These are phyloP conservation scores for Heliconius ethilla DNA, from an alignment of 2,888 invertebrate species.

Conservation along the genomic window DNA sequence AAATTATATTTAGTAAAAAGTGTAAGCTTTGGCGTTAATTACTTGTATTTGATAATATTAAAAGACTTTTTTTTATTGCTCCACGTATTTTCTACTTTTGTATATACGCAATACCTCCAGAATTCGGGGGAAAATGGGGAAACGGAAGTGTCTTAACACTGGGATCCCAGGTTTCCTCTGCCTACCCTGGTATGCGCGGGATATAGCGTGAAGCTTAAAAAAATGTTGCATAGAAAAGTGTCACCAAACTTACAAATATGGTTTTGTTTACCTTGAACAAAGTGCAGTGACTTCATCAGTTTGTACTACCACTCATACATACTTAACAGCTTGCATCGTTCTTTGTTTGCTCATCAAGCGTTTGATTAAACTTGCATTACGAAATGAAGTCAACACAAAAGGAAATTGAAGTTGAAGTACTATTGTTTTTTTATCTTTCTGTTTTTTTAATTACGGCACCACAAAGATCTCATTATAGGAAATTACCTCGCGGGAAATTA, in stretches of 20 bases:
- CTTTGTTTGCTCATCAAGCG: constrained; percentile 16
- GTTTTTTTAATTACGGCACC: no score
- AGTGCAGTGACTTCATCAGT: constrained; percentile 36
- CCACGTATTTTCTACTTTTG: background rate
- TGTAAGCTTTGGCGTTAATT: no score
- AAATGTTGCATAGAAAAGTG: background rate
- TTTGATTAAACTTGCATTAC: constrained; percentile 5
- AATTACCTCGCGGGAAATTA: background rate
- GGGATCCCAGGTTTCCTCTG: no score
- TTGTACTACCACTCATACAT: constrained; percentile 25
- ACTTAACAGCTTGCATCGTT: constrained; percentile 26
- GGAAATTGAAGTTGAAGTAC: no score
- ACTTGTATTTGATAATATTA: background rate
- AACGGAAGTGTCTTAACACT: no score
- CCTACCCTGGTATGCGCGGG: no score
- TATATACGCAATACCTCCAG: background rate
- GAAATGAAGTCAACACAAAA: constrained; percentile 5
- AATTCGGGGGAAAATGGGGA: no score
- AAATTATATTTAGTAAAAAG: no score
- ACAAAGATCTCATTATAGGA: background rate
- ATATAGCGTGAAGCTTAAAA: no score
- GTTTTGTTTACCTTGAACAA: constrained; percentile 28
- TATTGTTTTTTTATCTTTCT: no score
- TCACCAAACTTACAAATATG: constrained; percentile 23
- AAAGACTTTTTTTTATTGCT: background rate